phyloP scores from a whole-genome alignment of 2,797 vertebrate genomes.

The Neostethus bicornis region DNA sequence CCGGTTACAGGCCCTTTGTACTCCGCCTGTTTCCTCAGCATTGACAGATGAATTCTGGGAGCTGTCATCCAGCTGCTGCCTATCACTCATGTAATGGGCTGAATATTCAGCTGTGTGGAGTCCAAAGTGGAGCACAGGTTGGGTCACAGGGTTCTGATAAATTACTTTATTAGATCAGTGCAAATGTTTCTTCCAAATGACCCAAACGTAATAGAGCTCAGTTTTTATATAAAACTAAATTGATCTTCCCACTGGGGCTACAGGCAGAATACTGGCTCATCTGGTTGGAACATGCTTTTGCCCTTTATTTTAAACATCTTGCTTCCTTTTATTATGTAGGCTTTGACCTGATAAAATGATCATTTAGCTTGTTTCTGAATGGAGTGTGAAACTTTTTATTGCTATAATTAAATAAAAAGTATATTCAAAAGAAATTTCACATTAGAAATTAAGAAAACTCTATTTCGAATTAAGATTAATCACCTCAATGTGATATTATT shows the following conservation, averaged over 20 bases:
- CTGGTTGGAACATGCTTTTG: background rate
- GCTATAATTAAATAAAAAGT: too few species aligned
- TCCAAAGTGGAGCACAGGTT: slow-evolving; percentile 23
- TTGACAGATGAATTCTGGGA: slow-evolving; percentile 37
- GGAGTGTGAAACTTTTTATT: too few species aligned
- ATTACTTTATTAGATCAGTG: slow-evolving; percentile 32
- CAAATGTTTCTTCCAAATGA: slow-evolving; percentile 8
- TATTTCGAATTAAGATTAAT: too few species aligned
- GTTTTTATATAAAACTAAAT: slow-evolving; percentile 9
- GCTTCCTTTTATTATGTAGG: too few species aligned
- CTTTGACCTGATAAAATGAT: too few species aligned
- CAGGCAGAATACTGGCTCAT: background rate
- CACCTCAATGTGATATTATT: too few species aligned
- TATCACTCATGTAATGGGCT: slow-evolving; percentile 50
- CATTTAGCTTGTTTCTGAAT: too few species aligned
- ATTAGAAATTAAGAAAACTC: too few species aligned
- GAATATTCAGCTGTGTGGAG: slow-evolving; percentile 40
- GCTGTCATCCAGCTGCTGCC: slow-evolving; percentile 38
- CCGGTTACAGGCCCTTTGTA: slow-evolving; percentile 28
- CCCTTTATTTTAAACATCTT: background rate
- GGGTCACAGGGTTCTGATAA: slow-evolving; percentile 34
- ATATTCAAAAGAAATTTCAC: too few species aligned
- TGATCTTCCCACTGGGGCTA: background rate
- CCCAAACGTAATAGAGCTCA: slow-evolving; percentile 9
- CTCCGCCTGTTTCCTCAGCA: slow-evolving; percentile 27